Evolutionary conservation across 2,113 vertebrate species (phyloP).

Genomic region (Cavia porcellus): DNA sequence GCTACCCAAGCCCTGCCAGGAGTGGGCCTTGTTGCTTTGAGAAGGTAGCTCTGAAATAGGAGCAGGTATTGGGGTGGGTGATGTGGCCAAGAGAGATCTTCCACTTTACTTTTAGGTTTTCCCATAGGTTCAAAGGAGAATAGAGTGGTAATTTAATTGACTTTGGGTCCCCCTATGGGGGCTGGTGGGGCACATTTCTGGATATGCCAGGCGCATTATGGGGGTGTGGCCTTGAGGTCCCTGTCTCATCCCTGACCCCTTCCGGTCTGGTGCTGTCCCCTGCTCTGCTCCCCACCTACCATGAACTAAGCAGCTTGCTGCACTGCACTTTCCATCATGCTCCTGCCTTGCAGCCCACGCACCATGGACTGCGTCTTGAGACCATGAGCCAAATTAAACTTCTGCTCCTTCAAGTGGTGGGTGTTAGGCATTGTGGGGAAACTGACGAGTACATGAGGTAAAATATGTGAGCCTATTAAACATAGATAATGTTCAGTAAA

Average conservation of each 20-base stretch:
- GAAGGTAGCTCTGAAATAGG: background rate
- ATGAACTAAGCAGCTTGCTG: background rate
- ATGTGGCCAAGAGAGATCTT: background rate
- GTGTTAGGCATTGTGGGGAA: background rate
- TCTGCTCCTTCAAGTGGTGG: background rate
- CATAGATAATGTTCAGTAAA: background rate
- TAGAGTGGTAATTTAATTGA: background rate
- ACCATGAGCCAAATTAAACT: background rate
- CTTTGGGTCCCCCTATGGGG: background rate
- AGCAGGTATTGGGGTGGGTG: background rate
- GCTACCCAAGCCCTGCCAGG: too few relatives aligned
- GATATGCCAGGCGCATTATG: background rate
- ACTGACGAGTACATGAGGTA: background rate
- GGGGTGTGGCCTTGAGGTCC: background rate
- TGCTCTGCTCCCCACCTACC: background rate
- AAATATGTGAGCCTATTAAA: background rate
- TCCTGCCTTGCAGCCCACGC: background rate
- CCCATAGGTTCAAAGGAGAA: background rate
- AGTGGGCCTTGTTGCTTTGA: background rate
- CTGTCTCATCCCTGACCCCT: background rate
- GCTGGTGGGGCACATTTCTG: background rate
- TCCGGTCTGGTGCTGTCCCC: background rate
- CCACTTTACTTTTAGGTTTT: background rate
- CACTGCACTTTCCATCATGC: background rate
- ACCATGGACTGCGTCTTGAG: background rate